A percentile compares a stretch with the other conserved stretches of the same genome.
These are phyloP conservation scores for Cinara cedri DNA, from an alignment of 2,888 invertebrate genomes.

Conservation along the genomic window DNA sequence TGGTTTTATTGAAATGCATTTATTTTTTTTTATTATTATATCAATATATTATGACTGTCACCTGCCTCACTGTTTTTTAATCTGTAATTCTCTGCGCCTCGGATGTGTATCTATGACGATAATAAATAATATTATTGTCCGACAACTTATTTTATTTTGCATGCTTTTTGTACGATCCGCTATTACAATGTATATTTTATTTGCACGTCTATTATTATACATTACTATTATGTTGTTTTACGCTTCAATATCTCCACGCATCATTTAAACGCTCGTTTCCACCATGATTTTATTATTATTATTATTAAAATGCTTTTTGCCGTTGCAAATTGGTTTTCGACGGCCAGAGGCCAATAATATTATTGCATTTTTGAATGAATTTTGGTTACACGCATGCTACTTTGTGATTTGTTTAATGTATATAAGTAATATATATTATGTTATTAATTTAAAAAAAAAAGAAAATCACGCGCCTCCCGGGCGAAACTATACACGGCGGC, in stretches of 20 bases:
- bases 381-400: slow-evolving; percentile 15
- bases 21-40: slow-evolving; percentile 37
- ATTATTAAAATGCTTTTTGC: too few relatives aligned
- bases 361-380: background rate
- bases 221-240: background rate
- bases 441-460: too few relatives aligned
- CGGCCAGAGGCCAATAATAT: background rate
- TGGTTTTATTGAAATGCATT: slow-evolving; percentile 50
- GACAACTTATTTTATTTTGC: slow-evolving; percentile 29
- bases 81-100: slow-evolving; percentile 50
- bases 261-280: slow-evolving; percentile 17
- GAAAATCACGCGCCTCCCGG: background rate
- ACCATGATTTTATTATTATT: background rate
- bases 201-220: background rate
- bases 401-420: slow-evolving; percentile 1
- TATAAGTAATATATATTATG: too few relatives aligned
- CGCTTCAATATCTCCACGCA: background rate
- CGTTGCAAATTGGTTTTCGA: background rate
- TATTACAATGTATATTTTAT: background rate
- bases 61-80: slow-evolving; percentile 60
- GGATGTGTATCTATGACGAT: slow-evolving; percentile 49
- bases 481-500: background rate
- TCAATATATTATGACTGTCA: slow-evolving; percentile 59
- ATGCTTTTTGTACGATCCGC: slow-evolving; percentile 33
- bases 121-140: slow-evolving; percentile 12